These are phyloP conservation scores for Hippoglossus hippoglossus DNA, from an alignment of 2,797 vertebrate genomes.

Conservation along the genomic window DNA sequence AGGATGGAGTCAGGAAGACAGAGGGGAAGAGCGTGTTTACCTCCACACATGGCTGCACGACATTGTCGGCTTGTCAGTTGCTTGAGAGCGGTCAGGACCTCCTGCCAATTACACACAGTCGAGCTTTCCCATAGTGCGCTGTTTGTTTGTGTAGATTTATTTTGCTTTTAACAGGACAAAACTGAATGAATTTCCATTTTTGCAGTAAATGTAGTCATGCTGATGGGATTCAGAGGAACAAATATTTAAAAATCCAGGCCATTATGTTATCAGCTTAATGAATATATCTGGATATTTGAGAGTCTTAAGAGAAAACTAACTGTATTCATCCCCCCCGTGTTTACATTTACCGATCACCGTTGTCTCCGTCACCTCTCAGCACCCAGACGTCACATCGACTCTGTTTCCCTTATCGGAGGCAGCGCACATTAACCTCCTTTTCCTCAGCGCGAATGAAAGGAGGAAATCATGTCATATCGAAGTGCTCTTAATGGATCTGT, in stretches of 20 bases:
- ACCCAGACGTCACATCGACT: slow-evolving; percentile 13
- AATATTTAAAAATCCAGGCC: background rate
- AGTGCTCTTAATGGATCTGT: slow-evolving; percentile 65
- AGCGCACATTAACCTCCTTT: background rate
- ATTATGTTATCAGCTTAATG: slow-evolving; percentile 5
- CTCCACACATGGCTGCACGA: slow-evolving; percentile 67
- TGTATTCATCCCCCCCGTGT: slow-evolving; percentile 24
- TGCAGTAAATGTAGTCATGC: background rate
- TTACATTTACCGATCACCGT: slow-evolving; percentile 41
- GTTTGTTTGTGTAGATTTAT: slow-evolving; percentile 49
- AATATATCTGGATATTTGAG: slow-evolving; percentile 8
- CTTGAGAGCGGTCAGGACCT: slow-evolving; percentile 35
- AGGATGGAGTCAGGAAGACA: slow-evolving; percentile 38
- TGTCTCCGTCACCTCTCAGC: slow-evolving; percentile 21
- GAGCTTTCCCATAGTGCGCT: slow-evolving; percentile 33
- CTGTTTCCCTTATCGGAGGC: slow-evolving; percentile 51
- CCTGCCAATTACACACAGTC: slow-evolving; percentile 48
- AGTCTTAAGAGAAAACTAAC: slow-evolving; percentile 17
- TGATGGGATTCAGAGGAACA: background rate
- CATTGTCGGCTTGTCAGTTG: slow-evolving; percentile 63
- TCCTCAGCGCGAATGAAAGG: slow-evolving; percentile 21
- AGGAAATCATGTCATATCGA: slow-evolving; percentile 55
- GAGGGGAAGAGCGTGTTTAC: slow-evolving; percentile 61
- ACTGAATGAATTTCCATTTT: slow-evolving; percentile 6
- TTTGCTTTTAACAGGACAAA: background rate